Conservation (phyloP, 2,113 vertebrate genomes). For the Pionites leucogaster region DNA sequence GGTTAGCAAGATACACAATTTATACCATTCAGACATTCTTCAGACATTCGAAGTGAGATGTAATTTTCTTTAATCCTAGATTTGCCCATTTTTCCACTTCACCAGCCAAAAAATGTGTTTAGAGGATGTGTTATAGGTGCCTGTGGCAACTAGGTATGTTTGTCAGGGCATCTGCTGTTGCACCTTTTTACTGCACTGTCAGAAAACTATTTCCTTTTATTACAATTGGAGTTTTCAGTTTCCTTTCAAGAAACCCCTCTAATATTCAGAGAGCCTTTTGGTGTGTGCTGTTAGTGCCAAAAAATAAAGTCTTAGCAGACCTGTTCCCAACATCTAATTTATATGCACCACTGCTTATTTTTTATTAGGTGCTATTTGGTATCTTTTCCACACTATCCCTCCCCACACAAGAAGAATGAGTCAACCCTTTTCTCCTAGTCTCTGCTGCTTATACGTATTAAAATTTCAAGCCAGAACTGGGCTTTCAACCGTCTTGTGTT, state of each 20-base stretch:
- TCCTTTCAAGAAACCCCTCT: slow-evolving; percentile 45
- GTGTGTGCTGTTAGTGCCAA: neutral
- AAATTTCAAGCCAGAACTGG: neutral
- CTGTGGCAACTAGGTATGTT: slow-evolving; percentile 13
- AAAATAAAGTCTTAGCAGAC: slow-evolving; percentile 30
- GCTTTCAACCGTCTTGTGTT: neutral
- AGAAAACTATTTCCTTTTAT: slow-evolving; percentile 46
- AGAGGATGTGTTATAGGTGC: neutral
- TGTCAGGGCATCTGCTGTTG: slow-evolving; percentile 28
- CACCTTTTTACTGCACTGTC: slow-evolving; percentile 50
- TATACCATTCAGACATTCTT: neutral
- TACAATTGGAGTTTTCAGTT: slow-evolving; percentile 21
- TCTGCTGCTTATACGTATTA: neutral
- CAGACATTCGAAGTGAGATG: neutral
- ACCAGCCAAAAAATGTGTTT: neutral
- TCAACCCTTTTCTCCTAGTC: slow-evolving; percentile 19
- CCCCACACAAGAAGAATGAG: slow-evolving; percentile 36
- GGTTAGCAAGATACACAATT: slow-evolving; percentile 42
- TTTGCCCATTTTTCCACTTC: slow-evolving; percentile 35
- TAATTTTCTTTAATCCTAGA: slow-evolving; percentile 33
- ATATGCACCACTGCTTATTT: slow-evolving; percentile 41
- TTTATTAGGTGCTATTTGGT: slow-evolving; percentile 58
- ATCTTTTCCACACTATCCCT: slow-evolving; percentile 52
- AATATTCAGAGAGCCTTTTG: neutral
- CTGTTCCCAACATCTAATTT: slow-evolving; percentile 24